phyloP scores from a whole-genome alignment of 1,140 invertebrate species.

The Tetragonula clypearis region DNA sequence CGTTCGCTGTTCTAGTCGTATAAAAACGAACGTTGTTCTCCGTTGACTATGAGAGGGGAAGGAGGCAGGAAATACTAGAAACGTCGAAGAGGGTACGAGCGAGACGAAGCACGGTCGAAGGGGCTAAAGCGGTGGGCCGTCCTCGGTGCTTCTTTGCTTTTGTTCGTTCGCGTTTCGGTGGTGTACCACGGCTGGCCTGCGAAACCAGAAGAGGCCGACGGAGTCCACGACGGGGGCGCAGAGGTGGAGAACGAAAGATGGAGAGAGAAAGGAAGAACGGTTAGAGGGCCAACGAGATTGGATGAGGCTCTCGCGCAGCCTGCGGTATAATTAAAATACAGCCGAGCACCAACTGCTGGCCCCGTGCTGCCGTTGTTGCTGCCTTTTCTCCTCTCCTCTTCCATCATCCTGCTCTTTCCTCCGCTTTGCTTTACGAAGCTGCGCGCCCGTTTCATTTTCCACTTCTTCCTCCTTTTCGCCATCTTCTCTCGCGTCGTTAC shows the following conservation, averaged over 20 bases:
- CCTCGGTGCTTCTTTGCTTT: slow-evolving; percentile 76
- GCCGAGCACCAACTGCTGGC: slow-evolving; percentile 75
- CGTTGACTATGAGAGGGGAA: neutral
- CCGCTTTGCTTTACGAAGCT: slow-evolving; percentile 35
- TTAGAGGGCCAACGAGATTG: slow-evolving; percentile 45
- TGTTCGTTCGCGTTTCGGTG: slow-evolving; percentile 75
- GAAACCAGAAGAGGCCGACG: slow-evolving; percentile 39
- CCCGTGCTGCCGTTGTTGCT: slow-evolving; percentile 63
- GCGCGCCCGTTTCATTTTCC: slow-evolving; percentile 27
- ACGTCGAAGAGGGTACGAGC: slow-evolving; percentile 52
- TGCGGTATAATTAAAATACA: slow-evolving; percentile 74
- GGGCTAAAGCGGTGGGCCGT: slow-evolving; percentile 68
- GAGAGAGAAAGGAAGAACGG: slow-evolving; percentile 34
- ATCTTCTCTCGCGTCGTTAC: slow-evolving; percentile 28
- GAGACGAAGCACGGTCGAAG: slow-evolving; percentile 46
- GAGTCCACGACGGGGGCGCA: slow-evolving; percentile 29
- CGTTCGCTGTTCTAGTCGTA: neutral
- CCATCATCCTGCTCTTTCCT: slow-evolving; percentile 65
- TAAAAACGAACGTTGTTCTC: neutral
- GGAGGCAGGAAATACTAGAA: slow-evolving; percentile 48
- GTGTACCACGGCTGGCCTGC: slow-evolving; percentile 60
- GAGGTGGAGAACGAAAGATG: slow-evolving; percentile 44
- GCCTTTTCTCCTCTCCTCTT: slow-evolving; percentile 55
- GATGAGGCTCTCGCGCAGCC: slow-evolving; percentile 66
- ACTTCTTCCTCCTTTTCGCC: slow-evolving; percentile 24